Evolutionary conservation across 2,113 vertebrate species (phyloP).

Genomic region (Microtus oregoni): DNA sequence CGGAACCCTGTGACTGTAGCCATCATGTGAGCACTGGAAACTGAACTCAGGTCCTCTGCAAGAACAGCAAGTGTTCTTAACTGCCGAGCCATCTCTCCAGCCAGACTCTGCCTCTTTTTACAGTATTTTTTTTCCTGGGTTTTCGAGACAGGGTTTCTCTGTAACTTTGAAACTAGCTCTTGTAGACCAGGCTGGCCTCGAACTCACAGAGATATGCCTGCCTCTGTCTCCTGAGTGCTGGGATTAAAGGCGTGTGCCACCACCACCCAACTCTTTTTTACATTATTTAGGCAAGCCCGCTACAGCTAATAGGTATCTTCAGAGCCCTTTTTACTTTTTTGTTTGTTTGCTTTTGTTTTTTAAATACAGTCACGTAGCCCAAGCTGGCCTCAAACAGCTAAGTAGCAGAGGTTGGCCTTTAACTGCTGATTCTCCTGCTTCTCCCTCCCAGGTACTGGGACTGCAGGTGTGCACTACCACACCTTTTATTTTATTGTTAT

Average conservation of each 20-base stretch:
- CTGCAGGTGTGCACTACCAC: not conserved
- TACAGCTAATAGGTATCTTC: not conserved
- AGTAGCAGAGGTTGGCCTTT: not conserved
- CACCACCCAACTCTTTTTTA: accelerated
- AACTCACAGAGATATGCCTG: too few relatives aligned
- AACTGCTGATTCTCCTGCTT: not conserved
- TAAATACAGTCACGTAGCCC: not conserved
- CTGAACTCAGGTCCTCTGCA: not conserved
- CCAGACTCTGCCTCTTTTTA: not conserved
- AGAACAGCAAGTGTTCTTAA: not conserved
- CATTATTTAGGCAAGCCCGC: too few relatives aligned
- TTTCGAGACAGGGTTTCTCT: not conserved
- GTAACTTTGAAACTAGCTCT: too few relatives aligned
- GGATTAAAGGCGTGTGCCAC: too few relatives aligned
- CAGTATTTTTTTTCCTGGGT: not conserved
- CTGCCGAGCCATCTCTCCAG: not conserved
- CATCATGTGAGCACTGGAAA: not conserved
- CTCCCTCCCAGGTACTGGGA: not conserved
- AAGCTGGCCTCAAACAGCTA: not conserved
- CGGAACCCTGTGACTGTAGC: not conserved
- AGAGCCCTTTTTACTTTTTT: not conserved
- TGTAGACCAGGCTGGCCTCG: too few relatives aligned
- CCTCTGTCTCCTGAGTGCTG: too few relatives aligned
- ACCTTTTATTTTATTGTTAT: not conserved
- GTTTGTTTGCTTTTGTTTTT: not conserved